Evolutionary conservation across 1,140 invertebrate genomes (phyloP), one percentile per base, ranked within the genome.

Genomic region (Bombyx mandarina): DNA sequence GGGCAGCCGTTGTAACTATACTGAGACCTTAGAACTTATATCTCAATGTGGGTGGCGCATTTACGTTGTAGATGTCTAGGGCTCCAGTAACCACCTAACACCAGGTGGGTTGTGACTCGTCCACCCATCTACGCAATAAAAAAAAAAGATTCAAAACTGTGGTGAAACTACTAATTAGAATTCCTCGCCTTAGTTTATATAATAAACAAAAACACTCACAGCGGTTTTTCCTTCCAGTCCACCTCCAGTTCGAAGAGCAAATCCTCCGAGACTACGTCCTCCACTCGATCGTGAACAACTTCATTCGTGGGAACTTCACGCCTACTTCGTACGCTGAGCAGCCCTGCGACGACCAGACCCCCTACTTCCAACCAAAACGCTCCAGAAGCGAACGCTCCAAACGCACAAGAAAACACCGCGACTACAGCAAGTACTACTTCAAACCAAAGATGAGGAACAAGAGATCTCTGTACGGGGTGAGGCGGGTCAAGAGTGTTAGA

Each of bases 261-360:
- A 56, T 61, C 0, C 75, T 86, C 1, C 68, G 67, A 3, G 83
- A 86, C 65, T 84, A 83, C 71, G 74, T 77, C 1, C 69, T 86
- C 12, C 75, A 83, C 62, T 79, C 83, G 0, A 70, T 77, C 45
- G 73, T 84, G 35, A 75, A 72, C 42, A 73, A 65, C 57, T 72
- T 65, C 57, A 74, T 83, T 61, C 55, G 73, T 3, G 80, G 83
- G 43, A 86, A 83, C 73, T 86, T 86, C 66, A 86, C 83, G 0
- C 81, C 81, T 0, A 85, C 80, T n/a, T 69, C 65, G 43, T 65
- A 63, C 62, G 58, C 73, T 1, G 83, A 86, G 46, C 72, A 72
- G 9, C 70, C 79, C 1, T 84, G 83, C 57, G 73, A 73, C 46
- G 69, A 73, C 7, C 60, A 71, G 1, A 55, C 74, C n/a, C 82